Evolutionary conservation across 2,113 vertebrate species (phyloP).

Genomic region (Cromileptes altivelis): DNA sequence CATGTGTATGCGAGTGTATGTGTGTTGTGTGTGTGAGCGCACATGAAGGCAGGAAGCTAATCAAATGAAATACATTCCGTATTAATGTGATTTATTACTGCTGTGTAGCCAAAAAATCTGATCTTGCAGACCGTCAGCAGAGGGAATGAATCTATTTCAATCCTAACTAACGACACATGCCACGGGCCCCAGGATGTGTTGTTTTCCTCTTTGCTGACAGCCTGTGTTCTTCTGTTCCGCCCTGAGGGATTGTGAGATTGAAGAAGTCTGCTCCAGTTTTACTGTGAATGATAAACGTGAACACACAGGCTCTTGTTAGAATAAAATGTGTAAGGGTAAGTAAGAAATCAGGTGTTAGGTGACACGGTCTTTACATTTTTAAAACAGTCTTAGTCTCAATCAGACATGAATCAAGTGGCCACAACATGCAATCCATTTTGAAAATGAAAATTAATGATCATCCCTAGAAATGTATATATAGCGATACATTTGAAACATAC

Average conservation of each 20-base stretch:
- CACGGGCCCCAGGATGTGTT: constrained; percentile 55
- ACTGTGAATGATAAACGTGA: constrained; percentile 38
- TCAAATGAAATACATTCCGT: constrained; percentile 74
- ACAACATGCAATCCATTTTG: neutral
- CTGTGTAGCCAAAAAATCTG: constrained; percentile 59
- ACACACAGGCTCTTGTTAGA: neutral
- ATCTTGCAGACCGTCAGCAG: constrained; percentile 54
- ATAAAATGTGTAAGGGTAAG: constrained; percentile 6
- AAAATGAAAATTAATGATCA: neutral
- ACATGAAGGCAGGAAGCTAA: constrained; percentile 74
- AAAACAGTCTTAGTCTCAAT: neutral
- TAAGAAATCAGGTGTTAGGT: constrained; percentile 11
- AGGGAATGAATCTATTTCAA: constrained; percentile 69
- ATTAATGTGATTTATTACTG: constrained; percentile 80
- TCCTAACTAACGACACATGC: constrained; percentile 65
- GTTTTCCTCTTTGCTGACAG: constrained; percentile 64
- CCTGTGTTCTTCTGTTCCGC: constrained; percentile 48
- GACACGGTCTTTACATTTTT: neutral
- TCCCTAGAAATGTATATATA: neutral
- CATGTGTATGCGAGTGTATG: constrained; percentile 35
- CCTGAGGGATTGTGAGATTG: constrained; percentile 38
- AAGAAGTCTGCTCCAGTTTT: constrained; percentile 47
- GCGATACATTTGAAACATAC: neutral
- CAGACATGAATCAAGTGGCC: neutral
- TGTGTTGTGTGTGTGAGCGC: constrained; percentile 12